Percentiles rank a stretch among this genome's conserved stretches.
phyloP scores from a whole-genome alignment of 92 coral and sea anemone genomes.

The Parazoanthus swiftii region DNA sequence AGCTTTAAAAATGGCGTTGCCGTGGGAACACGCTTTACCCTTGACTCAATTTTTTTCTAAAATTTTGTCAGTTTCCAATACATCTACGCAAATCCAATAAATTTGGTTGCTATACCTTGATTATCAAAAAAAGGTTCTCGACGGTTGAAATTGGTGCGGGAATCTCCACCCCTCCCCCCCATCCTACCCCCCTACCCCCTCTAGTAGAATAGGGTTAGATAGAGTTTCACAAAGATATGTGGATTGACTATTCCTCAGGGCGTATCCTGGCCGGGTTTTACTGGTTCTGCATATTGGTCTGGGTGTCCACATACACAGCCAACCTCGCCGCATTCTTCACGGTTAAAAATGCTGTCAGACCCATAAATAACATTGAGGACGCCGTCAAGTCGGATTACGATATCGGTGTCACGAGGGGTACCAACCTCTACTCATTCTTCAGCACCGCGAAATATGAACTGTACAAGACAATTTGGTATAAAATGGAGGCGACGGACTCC shows the following conservation, averaged over 20 bases:
- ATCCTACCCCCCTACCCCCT: no score
- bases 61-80: no score
- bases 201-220: no score
- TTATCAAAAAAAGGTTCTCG: no score
- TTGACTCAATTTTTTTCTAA: no score
- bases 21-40: no score
- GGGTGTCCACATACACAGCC: conserved; percentile 38
- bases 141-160: no score
- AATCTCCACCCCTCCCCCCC: no score
- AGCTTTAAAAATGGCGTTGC: no score
- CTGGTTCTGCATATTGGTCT: conserved; percentile 53
- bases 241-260: background rate
- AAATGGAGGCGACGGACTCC: conserved; percentile 20
- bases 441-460: background rate
- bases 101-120: no score
- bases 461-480: background rate
- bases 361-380: background rate
- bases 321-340: conserved; percentile 44
- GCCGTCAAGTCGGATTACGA: background rate
- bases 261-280: background rate
- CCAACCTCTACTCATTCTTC: background rate
- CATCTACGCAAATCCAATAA: no score
- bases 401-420: background rate
- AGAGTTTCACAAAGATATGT: no score
- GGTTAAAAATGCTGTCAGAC: conserved; percentile 2